Base-by-base conservation (phyloP, 1,140 invertebrate genomes). In the Homalodisca vitripennis region DNA sequence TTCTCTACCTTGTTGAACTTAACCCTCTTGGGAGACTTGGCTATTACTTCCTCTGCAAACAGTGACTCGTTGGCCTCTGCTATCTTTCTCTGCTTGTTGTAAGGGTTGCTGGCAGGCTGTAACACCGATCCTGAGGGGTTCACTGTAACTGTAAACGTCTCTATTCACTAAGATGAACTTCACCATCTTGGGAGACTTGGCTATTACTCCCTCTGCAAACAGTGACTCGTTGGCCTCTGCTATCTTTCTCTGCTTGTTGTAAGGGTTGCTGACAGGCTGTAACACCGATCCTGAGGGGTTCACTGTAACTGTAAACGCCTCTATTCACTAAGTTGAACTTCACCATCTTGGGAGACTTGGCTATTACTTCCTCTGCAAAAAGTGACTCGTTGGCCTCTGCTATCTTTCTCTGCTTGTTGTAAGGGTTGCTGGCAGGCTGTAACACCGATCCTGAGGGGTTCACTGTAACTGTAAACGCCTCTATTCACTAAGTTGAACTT, bases 91-190 rank as follows among this genome's bases (percentile, higher is more conserved):
- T 47, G 30, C 62, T 72, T 72, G 55, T 72, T 68, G 53, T 72
- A 72, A 24, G 71, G 71, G 51, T 72, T 66, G 12, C 63, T 17
- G n/a, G 62, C 41, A n/a, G 71, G 63, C 20, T 31, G 57, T 30
- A 72, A 27, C 6, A 72, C 71, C 1, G 71, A 72, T 3, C 71
- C 71, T 14, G 71, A 69, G 30, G 71, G 66, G 47, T 68, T 72
- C 3, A 62, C 41, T 60, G 64, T 29, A 13, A 68, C 69, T 70
- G 47, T 10, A 48, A 64, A 29, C 17, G n/a, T n/a, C n/a, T n/a
- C n/a, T n/a, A n/a, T n/a, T n/a, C n/a, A n/a, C n/a, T n/a, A n/a
- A n/a, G n/a, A n/a, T n/a, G n/a, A n/a, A n/a, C n/a, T n/a, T n/a
- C n/a, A n/a, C n/a, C n/a, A n/a, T n/a, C n/a, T n/a, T n/a, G n/a